Evolutionary conservation across 2,797 vertebrate species (phyloP).

Genomic region (Phalanger gymnotis): DNA sequence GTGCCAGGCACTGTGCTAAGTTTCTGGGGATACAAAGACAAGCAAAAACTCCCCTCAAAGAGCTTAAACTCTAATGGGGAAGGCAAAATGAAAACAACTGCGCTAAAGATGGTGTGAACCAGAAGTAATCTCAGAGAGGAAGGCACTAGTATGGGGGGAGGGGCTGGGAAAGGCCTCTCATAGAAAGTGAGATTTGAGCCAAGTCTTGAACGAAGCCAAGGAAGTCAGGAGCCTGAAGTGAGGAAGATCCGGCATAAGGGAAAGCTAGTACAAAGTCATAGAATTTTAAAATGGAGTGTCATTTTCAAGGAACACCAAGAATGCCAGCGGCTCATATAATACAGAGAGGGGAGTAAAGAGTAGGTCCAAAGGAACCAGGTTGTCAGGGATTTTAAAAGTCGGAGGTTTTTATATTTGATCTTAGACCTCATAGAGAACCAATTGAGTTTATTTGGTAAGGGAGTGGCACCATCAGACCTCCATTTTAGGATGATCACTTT

Average conservation of each 20-base stretch:
- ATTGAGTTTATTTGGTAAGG: neutral
- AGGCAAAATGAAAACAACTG: neutral
- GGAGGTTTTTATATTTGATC: neutral
- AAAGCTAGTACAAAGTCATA: neutral
- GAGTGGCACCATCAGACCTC: neutral
- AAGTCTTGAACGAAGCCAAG: neutral
- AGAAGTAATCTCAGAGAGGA: neutral
- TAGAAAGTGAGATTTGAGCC: neutral
- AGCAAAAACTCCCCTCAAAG: neutral
- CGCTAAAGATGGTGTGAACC: neutral
- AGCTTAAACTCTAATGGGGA: neutral
- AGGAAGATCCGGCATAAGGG: neutral
- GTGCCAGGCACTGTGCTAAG: neutral
- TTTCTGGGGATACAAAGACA: neutral
- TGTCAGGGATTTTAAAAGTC: neutral
- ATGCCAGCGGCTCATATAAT: neutral
- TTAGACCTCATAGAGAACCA: neutral
- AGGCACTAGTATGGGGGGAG: neutral
- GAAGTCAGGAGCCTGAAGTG: neutral
- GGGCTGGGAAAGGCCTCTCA: neutral
- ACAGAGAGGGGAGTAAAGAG: neutral
- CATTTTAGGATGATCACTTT: neutral
- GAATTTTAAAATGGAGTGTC: neutral
- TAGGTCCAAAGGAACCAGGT: neutral
- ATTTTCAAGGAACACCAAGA: neutral